Evolutionary conservation across 2,888 invertebrate species (phyloP).

Genomic region (Lasius platythorax): DNA sequence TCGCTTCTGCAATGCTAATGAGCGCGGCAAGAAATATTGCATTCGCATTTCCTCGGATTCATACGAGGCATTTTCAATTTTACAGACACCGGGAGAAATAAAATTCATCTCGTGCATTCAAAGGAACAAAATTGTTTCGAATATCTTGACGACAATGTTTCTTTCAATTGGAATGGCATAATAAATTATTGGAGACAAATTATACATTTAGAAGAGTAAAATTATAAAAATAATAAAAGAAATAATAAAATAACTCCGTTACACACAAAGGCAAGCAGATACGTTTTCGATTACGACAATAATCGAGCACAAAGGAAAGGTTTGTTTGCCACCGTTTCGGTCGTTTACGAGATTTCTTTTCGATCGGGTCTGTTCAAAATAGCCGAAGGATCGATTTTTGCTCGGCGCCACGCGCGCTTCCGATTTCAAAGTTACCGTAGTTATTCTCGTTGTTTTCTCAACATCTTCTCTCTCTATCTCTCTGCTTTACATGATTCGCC

Average conservation of each 20-base stretch:
- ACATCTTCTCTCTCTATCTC: constrained; percentile 24
- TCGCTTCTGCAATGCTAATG: constrained; percentile 9
- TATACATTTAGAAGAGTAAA: background rate
- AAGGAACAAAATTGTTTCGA: background rate
- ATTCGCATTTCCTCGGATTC: background rate
- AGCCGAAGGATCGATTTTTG: constrained; percentile 64
- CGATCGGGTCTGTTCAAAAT: constrained; percentile 62
- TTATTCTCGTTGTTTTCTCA: constrained; percentile 64
- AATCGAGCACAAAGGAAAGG: background rate
- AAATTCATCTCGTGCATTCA: background rate
- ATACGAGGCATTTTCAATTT: constrained; percentile 11
- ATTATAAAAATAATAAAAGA: background rate
- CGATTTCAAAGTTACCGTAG: constrained; percentile 72
- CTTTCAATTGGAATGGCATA: background rate
- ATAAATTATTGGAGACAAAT: background rate
- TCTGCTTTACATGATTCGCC: constrained; percentile 56
- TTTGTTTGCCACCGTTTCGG: background rate
- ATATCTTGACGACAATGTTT: background rate
- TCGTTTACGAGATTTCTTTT: constrained; percentile 37
- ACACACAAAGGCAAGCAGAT: background rate
- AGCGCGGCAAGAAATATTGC: background rate
- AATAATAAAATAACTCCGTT: background rate
- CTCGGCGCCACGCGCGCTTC: constrained; percentile 60
- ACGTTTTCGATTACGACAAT: background rate
- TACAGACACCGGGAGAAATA: background rate